Evolutionary conservation across 2,797 vertebrate species (phyloP).

Genomic region (Parambassis ranga): DNA sequence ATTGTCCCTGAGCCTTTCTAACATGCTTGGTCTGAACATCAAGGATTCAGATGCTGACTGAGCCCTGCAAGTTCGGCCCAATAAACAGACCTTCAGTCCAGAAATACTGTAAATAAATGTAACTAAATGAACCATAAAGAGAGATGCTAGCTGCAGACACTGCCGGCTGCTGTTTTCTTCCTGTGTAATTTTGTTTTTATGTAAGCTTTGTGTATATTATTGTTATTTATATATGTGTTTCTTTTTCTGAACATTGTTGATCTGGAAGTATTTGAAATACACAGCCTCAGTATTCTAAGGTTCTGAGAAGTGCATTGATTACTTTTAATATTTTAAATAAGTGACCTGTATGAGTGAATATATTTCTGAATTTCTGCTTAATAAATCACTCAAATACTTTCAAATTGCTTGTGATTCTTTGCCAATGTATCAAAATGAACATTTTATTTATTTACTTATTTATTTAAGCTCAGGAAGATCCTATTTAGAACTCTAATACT

Average conservation of each 20-base stretch:
- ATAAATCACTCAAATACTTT: conserved; percentile 40
- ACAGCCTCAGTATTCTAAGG: conserved; percentile 14
- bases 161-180: background rate
- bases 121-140: conserved; percentile 2
- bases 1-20: conserved; percentile 71
- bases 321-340: background rate
- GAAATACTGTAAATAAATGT: conserved; percentile 45
- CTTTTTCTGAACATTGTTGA: conserved; percentile 25
- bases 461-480: too few species aligned
- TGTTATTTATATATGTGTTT: conserved; percentile 69
- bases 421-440: too few species aligned
- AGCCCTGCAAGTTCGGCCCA: background rate
- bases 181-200: conserved; percentile 19
- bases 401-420: background rate
- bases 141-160: background rate
- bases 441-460: too few species aligned
- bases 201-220: conserved; percentile 46
- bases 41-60: conserved; percentile 30
- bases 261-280: conserved; percentile 16
- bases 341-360: conserved; percentile 15
- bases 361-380: conserved; percentile 26
- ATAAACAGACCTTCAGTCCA: background rate
- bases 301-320: conserved; percentile 10
- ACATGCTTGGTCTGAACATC: conserved; percentile 74
- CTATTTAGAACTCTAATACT: too few species aligned